phyloP scores from a whole-genome alignment of 1,140 invertebrate species.

The Condylostylus longicornis region DNA sequence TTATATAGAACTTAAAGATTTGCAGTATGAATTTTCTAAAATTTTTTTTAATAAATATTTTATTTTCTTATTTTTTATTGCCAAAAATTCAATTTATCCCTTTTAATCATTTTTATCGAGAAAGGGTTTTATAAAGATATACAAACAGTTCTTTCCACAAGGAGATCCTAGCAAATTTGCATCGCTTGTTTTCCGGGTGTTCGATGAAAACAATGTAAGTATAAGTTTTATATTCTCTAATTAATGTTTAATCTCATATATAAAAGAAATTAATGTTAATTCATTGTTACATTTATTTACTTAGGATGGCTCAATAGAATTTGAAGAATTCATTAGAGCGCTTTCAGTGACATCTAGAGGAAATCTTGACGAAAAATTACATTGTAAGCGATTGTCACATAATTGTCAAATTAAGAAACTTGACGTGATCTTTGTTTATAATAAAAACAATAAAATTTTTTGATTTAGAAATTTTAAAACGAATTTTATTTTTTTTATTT shows the following conservation, averaged over 20 bases:
- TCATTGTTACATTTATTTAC: conserved; percentile 8
- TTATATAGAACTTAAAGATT: too few relatives aligned
- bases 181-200: conserved; percentile 90
- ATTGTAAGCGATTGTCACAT: conserved; percentile 58
- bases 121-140: conserved; percentile 96
- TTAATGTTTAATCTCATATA: too few relatives aligned
- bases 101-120: too few relatives aligned
- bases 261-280: too few relatives aligned
- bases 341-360: conserved; percentile 90
- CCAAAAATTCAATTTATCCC: too few relatives aligned
- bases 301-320: conserved; percentile 93
- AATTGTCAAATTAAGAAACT: background rate
- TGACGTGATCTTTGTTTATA: background rate
- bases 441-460: too few relatives aligned
- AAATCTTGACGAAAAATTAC: conserved; percentile 90
- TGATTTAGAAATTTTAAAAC: too few relatives aligned
- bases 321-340: conserved; percentile 93
- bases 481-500: conserved; percentile 34
- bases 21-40: too few relatives aligned
- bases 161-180: conserved; percentile 97
- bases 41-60: too few relatives aligned
- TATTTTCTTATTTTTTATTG: too few relatives aligned
- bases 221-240: conserved; percentile 10
- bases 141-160: conserved; percentile 97
- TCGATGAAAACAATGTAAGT: conserved; percentile 96